These are phyloP conservation scores for Trachythela sp. DNA, from an alignment of 64 coral and sea anemone species.

Conservation along the genomic window DNA sequence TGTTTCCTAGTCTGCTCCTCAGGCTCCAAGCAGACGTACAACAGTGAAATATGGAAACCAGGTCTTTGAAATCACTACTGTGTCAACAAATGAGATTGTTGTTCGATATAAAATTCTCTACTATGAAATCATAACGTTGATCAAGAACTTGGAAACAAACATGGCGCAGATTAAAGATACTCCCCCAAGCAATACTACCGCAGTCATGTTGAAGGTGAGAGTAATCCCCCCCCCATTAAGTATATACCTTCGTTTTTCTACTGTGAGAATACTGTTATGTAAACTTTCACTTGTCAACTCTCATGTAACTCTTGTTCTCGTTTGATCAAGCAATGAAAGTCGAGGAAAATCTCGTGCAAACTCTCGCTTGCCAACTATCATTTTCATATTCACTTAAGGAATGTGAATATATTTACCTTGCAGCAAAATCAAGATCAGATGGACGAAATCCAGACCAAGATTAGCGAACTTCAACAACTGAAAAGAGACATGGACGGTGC, in stretches of 20 bases:
- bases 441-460: background rate
- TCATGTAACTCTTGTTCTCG: background rate
- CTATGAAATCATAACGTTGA: background rate
- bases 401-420: background rate
- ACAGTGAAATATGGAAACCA: background rate
- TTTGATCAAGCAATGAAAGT: too few species aligned
- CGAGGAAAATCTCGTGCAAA: background rate
- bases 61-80: background rate
- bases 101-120: background rate
- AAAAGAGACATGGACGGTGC: background rate
- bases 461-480: background rate
- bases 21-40: background rate
- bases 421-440: constrained; percentile 4
- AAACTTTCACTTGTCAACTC: background rate
- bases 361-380: background rate
- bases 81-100: background rate
- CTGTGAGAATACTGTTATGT: background rate
- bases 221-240: background rate
- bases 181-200: background rate
- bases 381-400: background rate
- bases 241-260: background rate
- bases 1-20: too few species aligned
- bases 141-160: background rate
- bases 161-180: background rate
- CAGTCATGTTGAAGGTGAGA: background rate